Evolutionary conservation across 37 sponge, comb jelly and placozoan genomes (phyloP), one percentile per base, ranked within the genome.

Genomic region (Aphrocallistes beatrix): DNA sequence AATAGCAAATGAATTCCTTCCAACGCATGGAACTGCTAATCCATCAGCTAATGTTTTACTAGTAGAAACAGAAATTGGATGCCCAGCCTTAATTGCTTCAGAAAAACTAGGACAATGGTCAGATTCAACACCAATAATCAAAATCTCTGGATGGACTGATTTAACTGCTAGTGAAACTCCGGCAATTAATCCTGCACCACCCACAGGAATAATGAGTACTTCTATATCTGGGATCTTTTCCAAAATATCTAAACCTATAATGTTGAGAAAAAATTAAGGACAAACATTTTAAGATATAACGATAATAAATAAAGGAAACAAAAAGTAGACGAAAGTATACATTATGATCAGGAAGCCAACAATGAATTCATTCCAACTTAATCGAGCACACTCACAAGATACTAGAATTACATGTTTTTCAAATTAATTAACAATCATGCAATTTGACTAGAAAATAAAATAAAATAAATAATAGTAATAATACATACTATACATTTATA

Each of bases 131-230:
- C 90, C 95, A 84, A 92, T 91, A 39, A 95, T 88, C 38, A 86
- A 30, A 23, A 90, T 84, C 13, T 87, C 19, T 1, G 96, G 96
- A 16, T 82, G 81, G 39, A 93, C 84, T 81, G 91, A 83, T 83
- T 95, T 95, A 51, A 93, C 81, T 13, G 91, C 90, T n/a, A 88
- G 48, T 19, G 96, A 82, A 47, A 91, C 85, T 0, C 96, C 96
- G 0, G 96, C 96, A 28, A 95, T 86, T 0, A 95, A 88, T 17
- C 96, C 96, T 28, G 88, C 96, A 34, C 96, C 95, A 23, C 96
- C 96, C 21, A 95, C 92, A 37, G 96, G 96, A 0, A 95, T 89
- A 13, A 95, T 83, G 38, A 95, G 87, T 0, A 93, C 96, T 1
- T 69, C 84, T 45, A 85, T 45, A 0, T 85, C 85, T 39, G 89